Conservation (phyloP, 2,113 vertebrate species). For the Bungarus multicinctus region DNA sequence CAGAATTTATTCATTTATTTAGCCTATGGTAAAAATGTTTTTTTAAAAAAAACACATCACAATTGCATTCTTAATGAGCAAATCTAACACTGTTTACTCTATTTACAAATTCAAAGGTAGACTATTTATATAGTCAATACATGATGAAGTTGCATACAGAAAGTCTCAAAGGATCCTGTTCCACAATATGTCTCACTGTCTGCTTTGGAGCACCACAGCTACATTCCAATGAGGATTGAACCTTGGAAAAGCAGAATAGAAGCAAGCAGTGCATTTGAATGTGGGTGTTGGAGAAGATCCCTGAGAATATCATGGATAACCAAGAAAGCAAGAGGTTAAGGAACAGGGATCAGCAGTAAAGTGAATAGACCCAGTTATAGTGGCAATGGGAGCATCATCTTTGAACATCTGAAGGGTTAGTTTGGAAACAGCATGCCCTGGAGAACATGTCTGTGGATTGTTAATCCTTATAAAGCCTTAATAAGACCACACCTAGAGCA, state of each 20-base stretch:
- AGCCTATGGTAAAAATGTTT: neutral
- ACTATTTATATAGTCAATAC: neutral
- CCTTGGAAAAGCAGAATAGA: neutral
- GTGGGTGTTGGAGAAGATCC: neutral
- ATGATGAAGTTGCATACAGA: neutral
- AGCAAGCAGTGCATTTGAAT: neutral
- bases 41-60: neutral
- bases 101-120: neutral
- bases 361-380: neutral
- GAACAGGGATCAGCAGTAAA: neutral
- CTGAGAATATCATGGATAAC: neutral
- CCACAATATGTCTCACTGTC: neutral
- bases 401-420: neutral
- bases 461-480: no score
- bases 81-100: neutral
- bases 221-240: neutral
- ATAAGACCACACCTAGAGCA: no score
- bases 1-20: neutral
- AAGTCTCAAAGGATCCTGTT: neutral
- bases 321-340: neutral
- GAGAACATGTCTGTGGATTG: neutral
- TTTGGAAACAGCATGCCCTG: neutral
- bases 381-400: neutral
- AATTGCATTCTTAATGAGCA: neutral
- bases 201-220: neutral